phyloP scores from a whole-genome alignment of 2,888 invertebrate species.

The Leptodirus hochenwartii region DNA sequence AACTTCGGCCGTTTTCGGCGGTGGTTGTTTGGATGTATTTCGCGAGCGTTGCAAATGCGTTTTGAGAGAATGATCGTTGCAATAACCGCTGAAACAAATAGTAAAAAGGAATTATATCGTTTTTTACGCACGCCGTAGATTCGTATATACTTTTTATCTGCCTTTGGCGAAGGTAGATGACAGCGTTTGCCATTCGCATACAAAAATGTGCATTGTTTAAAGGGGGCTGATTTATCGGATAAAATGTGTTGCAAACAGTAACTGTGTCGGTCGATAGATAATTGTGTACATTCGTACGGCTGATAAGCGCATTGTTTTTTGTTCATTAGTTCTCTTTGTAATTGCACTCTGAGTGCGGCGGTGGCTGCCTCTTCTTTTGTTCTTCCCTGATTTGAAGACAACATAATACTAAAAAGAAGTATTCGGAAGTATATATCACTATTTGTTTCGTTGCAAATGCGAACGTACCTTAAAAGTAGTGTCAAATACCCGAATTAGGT shows the following conservation, averaged over 20 bases:
- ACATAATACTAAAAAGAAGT: no score
- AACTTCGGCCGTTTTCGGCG: conserved; percentile 46
- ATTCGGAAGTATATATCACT: no score
- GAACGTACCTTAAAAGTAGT: no score
- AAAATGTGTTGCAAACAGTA: conserved; percentile 73
- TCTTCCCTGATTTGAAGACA: no score
- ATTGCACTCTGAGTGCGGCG: conserved; percentile 27
- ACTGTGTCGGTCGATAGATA: conserved; percentile 49
- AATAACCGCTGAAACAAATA: conserved; percentile 32
- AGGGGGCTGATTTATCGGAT: conserved; percentile 68
- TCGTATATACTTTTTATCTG: conserved; percentile 35
- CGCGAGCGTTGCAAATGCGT: conserved; percentile 43
- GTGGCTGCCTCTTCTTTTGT: conserved; percentile 14
- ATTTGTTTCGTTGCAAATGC: no score
- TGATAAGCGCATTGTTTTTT: conserved; percentile 42
- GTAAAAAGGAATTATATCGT: conserved; percentile 3
- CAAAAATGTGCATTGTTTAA: conserved; percentile 58
- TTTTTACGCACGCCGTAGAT: background rate
- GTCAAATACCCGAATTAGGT: no score
- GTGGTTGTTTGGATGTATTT: conserved; percentile 37
- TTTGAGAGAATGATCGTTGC: conserved; percentile 49
- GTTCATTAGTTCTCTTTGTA: conserved; percentile 42
- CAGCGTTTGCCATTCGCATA: conserved; percentile 57
- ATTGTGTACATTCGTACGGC: conserved; percentile 45
- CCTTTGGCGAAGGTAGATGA: conserved; percentile 54